Base-by-base conservation (phyloP, 1,140 invertebrate species). In the Hormaphis cornu region DNA sequence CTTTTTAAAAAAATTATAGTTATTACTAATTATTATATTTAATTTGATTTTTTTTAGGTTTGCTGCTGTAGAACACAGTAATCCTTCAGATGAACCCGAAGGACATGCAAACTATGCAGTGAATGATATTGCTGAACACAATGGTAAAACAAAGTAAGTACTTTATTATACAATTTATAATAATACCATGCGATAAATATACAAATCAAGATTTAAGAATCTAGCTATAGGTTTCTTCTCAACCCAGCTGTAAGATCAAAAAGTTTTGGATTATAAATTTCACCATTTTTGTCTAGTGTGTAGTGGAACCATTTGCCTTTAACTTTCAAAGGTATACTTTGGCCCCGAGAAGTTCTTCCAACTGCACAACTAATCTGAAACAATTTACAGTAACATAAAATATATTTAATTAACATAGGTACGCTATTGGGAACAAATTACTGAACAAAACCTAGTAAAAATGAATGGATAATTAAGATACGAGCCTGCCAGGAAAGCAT, bases 271-370 rank as follows among this genome's bases (percentile, higher is more conserved):
- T 70, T 54, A 28, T 35, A 56, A 42, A 56, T 44, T 56, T 33
- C 18, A 22, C 69, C 69, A 22, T 56, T 70, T n/a, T 54, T 56
- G 46, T 70, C 69, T 58, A 70, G 48, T 28, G n/a, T 58, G 24
- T 56, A 70, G 40, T 58, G 40, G 33, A 70, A 70, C 52, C 50
- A 56, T 70, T 56, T 70, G 10, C 69, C 69, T 56, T 70, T 56
- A 10, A 70, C 53, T 70, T 70, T 70, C 3, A 70, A 24, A 14
- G 69, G 69, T 42, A 70, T 54, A 33, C n/a, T 54, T n/a, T 70
- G 69, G 10, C 24, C 35, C 16, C 30, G 6, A 2, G 28, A n/a
- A 44, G n/a, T 63, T 48, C 70, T 42, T 8, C 70, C 44, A 16
- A 71, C 44, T 6, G 54, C 20, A 48, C 70, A 71, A 16, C 70